Conservation (phyloP, 2,797 vertebrate genomes). For the Octomys mimax region DNA sequence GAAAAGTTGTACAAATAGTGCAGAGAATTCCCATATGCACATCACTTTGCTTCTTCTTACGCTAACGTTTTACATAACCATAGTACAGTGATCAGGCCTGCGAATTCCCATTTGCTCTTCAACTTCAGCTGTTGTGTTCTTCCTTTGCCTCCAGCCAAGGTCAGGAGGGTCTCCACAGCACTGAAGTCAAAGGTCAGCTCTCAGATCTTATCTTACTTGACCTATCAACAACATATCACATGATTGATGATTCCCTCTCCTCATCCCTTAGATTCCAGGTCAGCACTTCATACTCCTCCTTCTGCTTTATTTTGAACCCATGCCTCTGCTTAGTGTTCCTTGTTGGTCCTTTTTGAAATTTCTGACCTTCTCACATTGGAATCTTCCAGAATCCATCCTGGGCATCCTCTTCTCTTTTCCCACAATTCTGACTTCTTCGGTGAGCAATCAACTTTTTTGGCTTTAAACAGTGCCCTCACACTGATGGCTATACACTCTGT, state of each 20-base stretch:
- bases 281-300: neutral
- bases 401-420: neutral
- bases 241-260: neutral
- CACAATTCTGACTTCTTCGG: neutral
- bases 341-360: neutral
- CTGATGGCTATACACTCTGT: neutral
- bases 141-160: neutral
- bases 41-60: slow-evolving; percentile 9
- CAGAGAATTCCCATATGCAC: neutral
- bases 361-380: neutral
- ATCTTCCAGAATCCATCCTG: neutral
- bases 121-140: neutral
- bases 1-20: slow-evolving; percentile 44
- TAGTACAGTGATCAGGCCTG: neutral
- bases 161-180: neutral
- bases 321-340: neutral
- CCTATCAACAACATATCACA: neutral
- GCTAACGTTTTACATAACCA: neutral
- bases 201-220: neutral
- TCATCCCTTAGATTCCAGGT: neutral
- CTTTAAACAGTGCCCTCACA: neutral
- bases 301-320: neutral
- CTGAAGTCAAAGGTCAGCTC: neutral
- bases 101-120: slow-evolving; percentile 21
- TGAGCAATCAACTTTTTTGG: neutral